Base-by-base conservation (phyloP, 2,888 invertebrate genomes). In the Hartigia nigra region DNA sequence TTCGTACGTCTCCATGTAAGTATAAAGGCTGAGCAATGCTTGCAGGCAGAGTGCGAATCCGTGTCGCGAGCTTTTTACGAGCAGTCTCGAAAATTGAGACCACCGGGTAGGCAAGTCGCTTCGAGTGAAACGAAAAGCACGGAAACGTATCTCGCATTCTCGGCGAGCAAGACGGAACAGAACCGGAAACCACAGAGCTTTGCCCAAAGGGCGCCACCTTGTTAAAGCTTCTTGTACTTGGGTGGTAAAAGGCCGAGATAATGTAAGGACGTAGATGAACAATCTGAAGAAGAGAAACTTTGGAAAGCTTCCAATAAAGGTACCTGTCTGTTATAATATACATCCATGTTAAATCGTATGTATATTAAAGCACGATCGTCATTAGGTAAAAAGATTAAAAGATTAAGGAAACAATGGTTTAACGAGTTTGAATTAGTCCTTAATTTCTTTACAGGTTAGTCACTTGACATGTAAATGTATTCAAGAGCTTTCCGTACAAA, bases 31-130 rank as follows among this genome's bases (percentile, higher is more conserved):
- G 39, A 55, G 39, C 39, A 55, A 55, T 55, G 39, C 39, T 55
- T 55, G 39, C 80, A 80, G 81, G 80, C 84, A 87, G 82, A 87
- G 87, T 87, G 87, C 88, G 84, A 86, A 87, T 76, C 83, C 87
- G 82, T 87, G 87, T 87, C 83, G 82, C 75, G 76, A 79, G 81
- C 81, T 86, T 87, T 86, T 86, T 23, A 69, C 79, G 76, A 34
- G 75, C 81, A 79, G 83, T 79, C 83, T 75, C 81, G 83, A 80
- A 82, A 82, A 84, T 84, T 84, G 79, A 79, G 84, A 82, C 79
- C 34, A 79, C 79, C 76, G 75, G 70, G 77, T 36, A 37, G 77
- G 80, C 70, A 79, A 81, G 82, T 75, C 80, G 80, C 80, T 78
- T 78, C 74, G 75, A 80, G 77, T 79, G 82, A 82, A 84, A 78